Evolutionary conservation across 2,888 invertebrate genomes (phyloP).

Genomic region (Nasonia oneida): DNA sequence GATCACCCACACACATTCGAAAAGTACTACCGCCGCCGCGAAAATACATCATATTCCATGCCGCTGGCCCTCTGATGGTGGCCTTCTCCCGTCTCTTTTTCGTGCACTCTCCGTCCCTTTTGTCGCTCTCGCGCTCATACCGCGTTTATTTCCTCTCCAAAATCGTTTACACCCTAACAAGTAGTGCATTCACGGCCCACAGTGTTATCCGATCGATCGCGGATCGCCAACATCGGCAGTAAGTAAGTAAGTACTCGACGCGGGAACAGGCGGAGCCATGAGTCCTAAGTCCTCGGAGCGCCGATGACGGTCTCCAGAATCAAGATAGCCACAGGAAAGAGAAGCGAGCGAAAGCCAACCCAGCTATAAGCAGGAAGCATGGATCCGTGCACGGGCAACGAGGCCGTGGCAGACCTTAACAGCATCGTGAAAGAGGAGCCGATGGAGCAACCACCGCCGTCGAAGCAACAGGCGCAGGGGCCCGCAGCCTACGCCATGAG

Average conservation of each 20-base stretch:
- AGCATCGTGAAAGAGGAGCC: constrained; percentile 73
- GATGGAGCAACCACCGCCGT: constrained; percentile 66
- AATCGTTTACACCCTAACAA: too few relatives aligned
- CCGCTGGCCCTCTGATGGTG: constrained; percentile 54
- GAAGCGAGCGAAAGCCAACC: neutral
- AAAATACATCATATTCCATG: neutral
- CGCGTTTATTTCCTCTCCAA: neutral
- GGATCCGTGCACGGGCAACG: constrained; percentile 34
- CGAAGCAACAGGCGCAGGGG: constrained; percentile 67
- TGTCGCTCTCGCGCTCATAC: neutral
- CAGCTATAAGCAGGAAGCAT: constrained; percentile 8
- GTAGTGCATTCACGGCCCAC: neutral
- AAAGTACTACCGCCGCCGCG: neutral
- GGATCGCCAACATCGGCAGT: neutral
- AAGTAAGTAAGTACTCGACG: neutral
- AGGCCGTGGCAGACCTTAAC: constrained; percentile 62
- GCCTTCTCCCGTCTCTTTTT: constrained; percentile 54
- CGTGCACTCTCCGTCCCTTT: constrained; percentile 36
- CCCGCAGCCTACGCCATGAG: constrained; percentile 64
- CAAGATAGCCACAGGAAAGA: neutral
- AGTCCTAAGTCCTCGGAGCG: neutral
- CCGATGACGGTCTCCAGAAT: neutral
- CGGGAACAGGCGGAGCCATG: constrained; percentile 9
- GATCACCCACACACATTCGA: neutral
- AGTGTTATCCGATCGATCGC: neutral